Base-by-base conservation (phyloP, 2,113 vertebrate genomes). In the Talpa occidentalis region DNA sequence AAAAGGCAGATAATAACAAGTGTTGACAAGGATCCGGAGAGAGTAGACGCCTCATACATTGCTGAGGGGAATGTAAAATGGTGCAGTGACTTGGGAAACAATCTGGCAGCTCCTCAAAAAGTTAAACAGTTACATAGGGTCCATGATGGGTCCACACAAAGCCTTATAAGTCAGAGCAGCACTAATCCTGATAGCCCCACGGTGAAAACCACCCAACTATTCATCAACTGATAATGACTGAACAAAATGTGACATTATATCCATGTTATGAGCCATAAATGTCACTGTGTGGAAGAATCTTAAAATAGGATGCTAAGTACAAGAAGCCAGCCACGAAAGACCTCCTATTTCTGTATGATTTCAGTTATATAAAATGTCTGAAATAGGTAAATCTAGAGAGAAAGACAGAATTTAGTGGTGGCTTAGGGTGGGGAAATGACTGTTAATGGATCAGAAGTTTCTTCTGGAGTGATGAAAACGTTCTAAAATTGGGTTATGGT, bases 401-500 rank as follows among this genome's bases (percentile, higher is more conserved):
- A 44, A 42, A 76, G 16, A 52, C 54, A 80, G 10, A 21, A 37
- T 26, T 67, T 22, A 44, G 28, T 10, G 2, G 49, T 73, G 69
- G 62, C 9, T 30, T 64, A 83, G n/a, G 16, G 1, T 52, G 8
- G 8, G 5, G 35, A 10, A 80, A 37, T 60, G 67, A 35, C 40
- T 59, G 28, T 42, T 49, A 77, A 56, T 37, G n/a, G 21, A 19
- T n/a, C 60, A n/a, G 26, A 77, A 47, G 40, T 78, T 84, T 85
- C 92, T 89, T 49, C 28, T 21, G 26, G 69, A 19, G 4, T 72
- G 59, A 62, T 66, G 21, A 82, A 72, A 88, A 84, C 72, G 26
- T 92, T 94, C n/a, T 72, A 59, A 95, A 76, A 42, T 72, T 72
- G 60, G n/a, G n/a, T 80, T 35, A 66, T 44, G 11, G 15, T 44